These are phyloP conservation scores for Spilogale gracilis DNA, from an alignment of 2,113 vertebrate species.

Conservation along the genomic window DNA sequence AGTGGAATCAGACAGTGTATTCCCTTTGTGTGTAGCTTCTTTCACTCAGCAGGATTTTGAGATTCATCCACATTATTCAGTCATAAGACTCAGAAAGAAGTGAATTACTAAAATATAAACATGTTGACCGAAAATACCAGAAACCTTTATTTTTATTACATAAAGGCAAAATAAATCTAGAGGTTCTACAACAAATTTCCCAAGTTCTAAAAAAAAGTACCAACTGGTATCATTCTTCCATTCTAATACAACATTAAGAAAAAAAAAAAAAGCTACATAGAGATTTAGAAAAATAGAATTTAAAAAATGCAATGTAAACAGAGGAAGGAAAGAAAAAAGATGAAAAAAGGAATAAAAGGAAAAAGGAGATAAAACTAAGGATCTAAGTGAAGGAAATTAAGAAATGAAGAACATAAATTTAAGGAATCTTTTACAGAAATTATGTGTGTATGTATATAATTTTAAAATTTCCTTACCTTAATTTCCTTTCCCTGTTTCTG, in stretches of 20 bases:
- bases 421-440: conserved; percentile 22
- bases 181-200: not conserved
- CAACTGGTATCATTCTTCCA: not conserved
- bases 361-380: conserved; percentile 8
- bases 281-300: conserved; percentile 21
- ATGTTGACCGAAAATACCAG: not conserved
- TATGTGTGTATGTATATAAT: not conserved
- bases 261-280: conserved; percentile 31
- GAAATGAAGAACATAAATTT: not conserved
- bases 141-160: conserved; percentile 26
- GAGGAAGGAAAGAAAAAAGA: not conserved
- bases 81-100: conserved; percentile 39
- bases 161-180: conserved; percentile 47
- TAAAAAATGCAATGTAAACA: conserved; percentile 7
- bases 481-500: conserved; percentile 85
- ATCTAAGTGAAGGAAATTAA: not conserved
- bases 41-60: conserved; percentile 17
- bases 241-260: conserved; percentile 26
- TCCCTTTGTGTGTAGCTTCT: not conserved
- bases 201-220: not conserved
- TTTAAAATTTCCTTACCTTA: conserved; percentile 88
- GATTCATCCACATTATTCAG: not conserved
- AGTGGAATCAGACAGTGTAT: not conserved
- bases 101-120: conserved; percentile 14
- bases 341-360: not conserved